A percentile compares a stretch with the other conserved stretches of the same genome.
Conservation (phyloP, 1,140 invertebrate species). For the Trichomalopsis sarcophagae region DNA sequence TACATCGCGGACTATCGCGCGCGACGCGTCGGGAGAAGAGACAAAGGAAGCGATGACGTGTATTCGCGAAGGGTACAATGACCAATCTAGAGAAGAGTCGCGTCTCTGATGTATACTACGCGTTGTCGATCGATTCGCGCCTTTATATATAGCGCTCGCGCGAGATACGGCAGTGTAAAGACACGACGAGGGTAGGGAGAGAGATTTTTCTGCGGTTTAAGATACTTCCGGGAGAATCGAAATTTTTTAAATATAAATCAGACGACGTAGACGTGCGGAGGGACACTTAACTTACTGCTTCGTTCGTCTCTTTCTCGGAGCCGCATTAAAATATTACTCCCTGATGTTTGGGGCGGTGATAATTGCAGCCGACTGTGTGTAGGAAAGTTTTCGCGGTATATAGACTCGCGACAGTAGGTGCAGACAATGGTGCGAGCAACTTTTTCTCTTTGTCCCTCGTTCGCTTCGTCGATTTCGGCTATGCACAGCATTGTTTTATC, state of each 20-base stretch:
- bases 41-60: constrained; percentile 25
- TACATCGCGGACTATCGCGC: background rate
- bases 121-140: constrained; percentile 6
- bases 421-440: no score
- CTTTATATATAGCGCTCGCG: background rate
- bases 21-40: background rate
- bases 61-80: constrained; percentile 31
- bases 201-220: background rate
- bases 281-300: constrained; percentile 15
- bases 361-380: background rate
- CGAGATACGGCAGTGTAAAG: constrained; percentile 3
- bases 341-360: constrained; percentile 27
- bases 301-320: background rate
- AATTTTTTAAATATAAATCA: background rate
- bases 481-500: no score
- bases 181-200: background rate
- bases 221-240: background rate
- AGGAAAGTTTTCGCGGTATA: background rate
- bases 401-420: background rate
- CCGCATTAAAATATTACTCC: background rate
- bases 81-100: constrained; percentile 27
- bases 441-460: background rate
- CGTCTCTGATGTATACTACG: background rate
- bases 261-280: no score
- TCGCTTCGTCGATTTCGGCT: no score